phyloP scores from a whole-genome alignment of 1,140 invertebrate genomes.

The Tenebrio molitor region DNA sequence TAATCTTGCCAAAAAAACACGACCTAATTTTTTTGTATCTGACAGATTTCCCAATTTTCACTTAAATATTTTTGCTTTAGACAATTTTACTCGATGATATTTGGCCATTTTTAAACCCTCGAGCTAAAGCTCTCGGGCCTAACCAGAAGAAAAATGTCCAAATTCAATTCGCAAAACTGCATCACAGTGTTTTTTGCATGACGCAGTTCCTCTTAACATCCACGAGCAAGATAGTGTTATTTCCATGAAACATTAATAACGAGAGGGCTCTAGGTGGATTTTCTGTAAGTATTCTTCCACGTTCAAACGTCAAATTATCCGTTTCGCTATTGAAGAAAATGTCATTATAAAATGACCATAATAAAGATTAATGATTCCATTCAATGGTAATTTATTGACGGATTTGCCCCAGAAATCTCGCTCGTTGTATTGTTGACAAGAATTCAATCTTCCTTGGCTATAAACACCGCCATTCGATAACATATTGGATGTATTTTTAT shows the following conservation, averaged over 20 bases:
- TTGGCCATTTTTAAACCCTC: no score
- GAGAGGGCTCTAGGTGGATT: not conserved
- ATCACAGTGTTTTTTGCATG: not conserved
- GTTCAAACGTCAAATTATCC: conserved; percentile 41
- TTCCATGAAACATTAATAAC: conserved; percentile 39
- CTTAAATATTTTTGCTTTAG: no score
- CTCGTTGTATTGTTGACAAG: conserved; percentile 48
- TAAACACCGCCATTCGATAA: conserved; percentile 47
- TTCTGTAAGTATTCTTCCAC: not conserved
- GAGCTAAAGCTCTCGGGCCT: no score
- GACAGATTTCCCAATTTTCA: no score
- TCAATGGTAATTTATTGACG: conserved; percentile 51
- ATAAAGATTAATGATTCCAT: conserved; percentile 49
- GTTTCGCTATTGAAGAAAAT: conserved; percentile 33
- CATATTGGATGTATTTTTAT: conserved; percentile 49
- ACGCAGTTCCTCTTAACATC: not conserved
- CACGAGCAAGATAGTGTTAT: not conserved
- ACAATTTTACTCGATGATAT: no score
- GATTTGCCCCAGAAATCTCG: conserved; percentile 40
- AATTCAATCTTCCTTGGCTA: conserved; percentile 48
- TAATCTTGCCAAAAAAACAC: no score
- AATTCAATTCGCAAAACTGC: no score
- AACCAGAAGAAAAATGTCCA: no score
- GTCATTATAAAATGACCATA: conserved; percentile 47
- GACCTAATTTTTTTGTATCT: no score